These are phyloP conservation scores for Intellagama lesueurii DNA, from an alignment of 2,797 vertebrate species.

Conservation along the genomic window DNA sequence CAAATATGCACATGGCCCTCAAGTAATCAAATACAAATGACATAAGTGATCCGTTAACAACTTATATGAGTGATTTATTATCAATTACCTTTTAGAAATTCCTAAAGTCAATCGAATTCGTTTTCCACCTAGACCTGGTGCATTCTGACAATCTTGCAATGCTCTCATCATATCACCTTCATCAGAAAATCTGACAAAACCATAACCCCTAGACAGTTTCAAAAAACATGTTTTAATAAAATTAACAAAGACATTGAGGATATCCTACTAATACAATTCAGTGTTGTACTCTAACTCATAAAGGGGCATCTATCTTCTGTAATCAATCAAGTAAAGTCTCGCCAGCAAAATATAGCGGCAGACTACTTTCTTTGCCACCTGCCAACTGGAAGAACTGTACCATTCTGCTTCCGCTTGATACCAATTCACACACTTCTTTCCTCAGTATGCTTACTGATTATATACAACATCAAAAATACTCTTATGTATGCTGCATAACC, in stretches of 20 bases:
- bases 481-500: neutral
- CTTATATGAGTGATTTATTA: neutral
- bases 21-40: neutral
- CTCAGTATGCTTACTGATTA: neutral
- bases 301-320: neutral
- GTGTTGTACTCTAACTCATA: neutral
- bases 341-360: neutral
- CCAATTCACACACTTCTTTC: neutral
- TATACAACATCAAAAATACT: neutral
- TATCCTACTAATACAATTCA: constrained; percentile 18
- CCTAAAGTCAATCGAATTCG: constrained; percentile 90
- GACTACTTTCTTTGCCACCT: neutral
- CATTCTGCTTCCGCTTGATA: neutral
- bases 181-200: constrained; percentile 92
- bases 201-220: constrained; percentile 86
- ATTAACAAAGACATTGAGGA: constrained; percentile 54
- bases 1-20: neutral
- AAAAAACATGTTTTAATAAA: constrained; percentile 62
- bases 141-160: constrained; percentile 92
- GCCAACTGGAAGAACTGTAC: neutral
- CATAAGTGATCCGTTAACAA: neutral
- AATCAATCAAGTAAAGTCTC: too few relatives aligned
- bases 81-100: constrained; percentile 88
- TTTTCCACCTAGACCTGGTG: constrained; percentile 88
- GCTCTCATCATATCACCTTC: constrained; percentile 93